These are phyloP conservation scores for Stenurella melanura DNA, from an alignment of 2,888 invertebrate species.

Conservation along the genomic window DNA sequence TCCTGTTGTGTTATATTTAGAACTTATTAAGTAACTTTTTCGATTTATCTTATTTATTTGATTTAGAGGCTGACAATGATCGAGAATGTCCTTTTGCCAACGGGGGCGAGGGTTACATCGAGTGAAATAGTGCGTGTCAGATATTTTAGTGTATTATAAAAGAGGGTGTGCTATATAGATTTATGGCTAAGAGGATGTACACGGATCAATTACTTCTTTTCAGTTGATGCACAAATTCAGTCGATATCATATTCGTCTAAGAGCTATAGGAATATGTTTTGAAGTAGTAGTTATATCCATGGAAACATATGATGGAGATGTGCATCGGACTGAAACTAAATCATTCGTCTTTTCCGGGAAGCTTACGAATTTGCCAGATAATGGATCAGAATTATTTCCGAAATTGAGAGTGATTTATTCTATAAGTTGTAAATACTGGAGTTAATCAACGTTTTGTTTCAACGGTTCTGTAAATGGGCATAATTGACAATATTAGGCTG, in stretches of 20 bases:
- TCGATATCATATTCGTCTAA: background rate
- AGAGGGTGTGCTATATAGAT: slow-evolving; percentile 1
- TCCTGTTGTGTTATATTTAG: background rate
- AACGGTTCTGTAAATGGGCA: no score
- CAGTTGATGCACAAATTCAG: background rate
- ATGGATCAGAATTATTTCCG: no score
- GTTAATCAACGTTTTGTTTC: no score
- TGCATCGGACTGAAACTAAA: no score
- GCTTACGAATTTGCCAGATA: no score
- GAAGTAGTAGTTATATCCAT: background rate
- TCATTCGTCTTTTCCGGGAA: no score
- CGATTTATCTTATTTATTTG: slow-evolving; percentile 7
- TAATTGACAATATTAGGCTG: no score
- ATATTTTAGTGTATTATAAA: background rate
- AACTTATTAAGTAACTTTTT: slow-evolving; percentile 4
- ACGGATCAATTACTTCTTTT: slow-evolving; percentile 3
- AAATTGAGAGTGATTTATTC: no score
- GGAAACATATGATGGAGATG: no score
- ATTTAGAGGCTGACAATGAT: background rate
- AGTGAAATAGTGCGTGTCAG: slow-evolving; percentile 1
- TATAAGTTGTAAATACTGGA: no score
- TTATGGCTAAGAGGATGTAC: slow-evolving; percentile 1
- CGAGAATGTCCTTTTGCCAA: background rate
- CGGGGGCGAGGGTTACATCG: background rate
- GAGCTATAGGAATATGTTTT: background rate